phyloP scores from a whole-genome alignment of 2,113 vertebrate species.

The Phodopus roborovskii region DNA sequence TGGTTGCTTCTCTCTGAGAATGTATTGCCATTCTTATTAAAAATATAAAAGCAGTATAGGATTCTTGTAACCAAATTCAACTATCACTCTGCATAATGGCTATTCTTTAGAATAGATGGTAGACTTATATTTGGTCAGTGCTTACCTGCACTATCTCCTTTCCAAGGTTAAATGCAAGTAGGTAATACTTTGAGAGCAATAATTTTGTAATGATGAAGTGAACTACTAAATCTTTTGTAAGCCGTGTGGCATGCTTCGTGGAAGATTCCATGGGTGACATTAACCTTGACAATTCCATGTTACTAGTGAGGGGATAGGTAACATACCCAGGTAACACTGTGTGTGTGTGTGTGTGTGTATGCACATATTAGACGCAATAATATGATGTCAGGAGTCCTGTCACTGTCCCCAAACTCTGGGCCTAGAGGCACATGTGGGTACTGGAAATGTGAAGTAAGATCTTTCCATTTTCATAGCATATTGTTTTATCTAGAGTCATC shows the following conservation, averaged over 20 bases:
- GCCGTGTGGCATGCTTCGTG: background rate
- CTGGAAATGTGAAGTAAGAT: background rate
- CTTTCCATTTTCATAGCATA: background rate
- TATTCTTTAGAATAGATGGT: conserved; percentile 13
- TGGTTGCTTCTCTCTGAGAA: background rate
- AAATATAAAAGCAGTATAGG: background rate
- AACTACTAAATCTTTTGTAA: background rate
- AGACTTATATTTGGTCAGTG: background rate
- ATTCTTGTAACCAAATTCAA: conserved; percentile 2
- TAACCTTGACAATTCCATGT: background rate
- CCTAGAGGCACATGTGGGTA: background rate
- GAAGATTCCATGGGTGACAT: background rate
- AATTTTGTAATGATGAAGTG: background rate
- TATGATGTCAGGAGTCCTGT: background rate
- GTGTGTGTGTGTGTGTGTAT: background rate
- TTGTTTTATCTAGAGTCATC: background rate
- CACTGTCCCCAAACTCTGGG: background rate
- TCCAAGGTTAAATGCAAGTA: background rate
- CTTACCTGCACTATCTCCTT: background rate
- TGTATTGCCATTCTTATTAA: background rate
- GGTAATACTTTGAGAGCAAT: background rate
- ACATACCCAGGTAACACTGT: background rate
- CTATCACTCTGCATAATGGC: background rate
- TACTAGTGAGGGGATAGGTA: background rate
- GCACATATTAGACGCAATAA: background rate